phyloP scores from a whole-genome alignment of 2,113 vertebrate species.

The Apistogramma diplotaenia region DNA sequence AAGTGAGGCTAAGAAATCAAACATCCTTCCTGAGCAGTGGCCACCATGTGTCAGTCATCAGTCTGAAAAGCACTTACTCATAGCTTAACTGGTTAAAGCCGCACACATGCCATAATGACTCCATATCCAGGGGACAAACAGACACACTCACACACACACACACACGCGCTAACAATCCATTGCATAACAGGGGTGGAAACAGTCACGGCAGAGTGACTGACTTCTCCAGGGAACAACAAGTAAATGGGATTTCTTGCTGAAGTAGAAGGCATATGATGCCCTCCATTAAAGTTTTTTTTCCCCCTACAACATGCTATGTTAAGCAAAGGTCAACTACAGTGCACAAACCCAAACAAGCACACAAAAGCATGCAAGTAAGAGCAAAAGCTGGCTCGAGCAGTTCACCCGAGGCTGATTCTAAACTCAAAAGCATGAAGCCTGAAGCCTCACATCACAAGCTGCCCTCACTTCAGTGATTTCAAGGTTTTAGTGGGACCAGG shows the following conservation, averaged over 20 bases:
- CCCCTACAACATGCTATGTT: background rate
- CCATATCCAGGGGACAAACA: conserved; percentile 1
- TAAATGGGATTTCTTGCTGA: background rate
- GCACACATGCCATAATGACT: conserved; percentile 16
- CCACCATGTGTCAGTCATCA: conserved; percentile 29
- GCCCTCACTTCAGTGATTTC: background rate
- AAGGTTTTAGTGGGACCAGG: background rate
- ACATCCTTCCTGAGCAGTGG: conserved; percentile 12
- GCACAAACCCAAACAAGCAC: background rate
- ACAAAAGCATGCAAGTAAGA: background rate
- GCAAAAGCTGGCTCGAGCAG: background rate
- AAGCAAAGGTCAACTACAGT: background rate
- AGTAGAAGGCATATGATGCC: background rate
- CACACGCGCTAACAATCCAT: background rate
- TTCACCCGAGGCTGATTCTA: too few relatives aligned
- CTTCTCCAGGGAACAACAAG: background rate
- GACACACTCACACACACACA: background rate
- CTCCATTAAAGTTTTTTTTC: background rate
- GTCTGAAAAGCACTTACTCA: conserved; percentile 20
- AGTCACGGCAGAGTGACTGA: background rate
- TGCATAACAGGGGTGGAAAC: conserved; percentile 16
- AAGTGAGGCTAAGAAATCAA: conserved; percentile 17
- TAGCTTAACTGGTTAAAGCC: background rate
- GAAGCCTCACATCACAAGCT: background rate
- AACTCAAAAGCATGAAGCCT: background rate